Evolutionary conservation across 2,888 invertebrate genomes (phyloP).

Genomic region (Drosophila bunnanda): DNA sequence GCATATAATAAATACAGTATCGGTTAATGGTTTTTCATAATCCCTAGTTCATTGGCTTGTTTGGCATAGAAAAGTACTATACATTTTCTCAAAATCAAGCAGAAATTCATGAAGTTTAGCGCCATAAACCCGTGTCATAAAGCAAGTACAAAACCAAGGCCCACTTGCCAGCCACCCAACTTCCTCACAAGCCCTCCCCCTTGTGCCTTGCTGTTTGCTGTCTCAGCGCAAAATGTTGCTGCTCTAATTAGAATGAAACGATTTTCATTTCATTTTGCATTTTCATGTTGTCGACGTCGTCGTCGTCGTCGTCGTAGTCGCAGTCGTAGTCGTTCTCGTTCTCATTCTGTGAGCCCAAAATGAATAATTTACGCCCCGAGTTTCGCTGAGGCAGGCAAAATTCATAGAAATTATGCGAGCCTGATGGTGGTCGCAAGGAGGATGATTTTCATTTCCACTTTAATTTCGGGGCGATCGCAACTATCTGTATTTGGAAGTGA

Average conservation of each 20-base stretch:
- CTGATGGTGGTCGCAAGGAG: conserved; percentile 27
- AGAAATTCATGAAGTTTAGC: no score
- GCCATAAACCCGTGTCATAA: conserved; percentile 5
- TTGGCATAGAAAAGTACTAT: no score
- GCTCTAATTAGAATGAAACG: conserved; percentile 80
- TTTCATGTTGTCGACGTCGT: conserved; percentile 61
- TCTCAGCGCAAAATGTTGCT: conserved; percentile 77
- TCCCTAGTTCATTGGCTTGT: no score
- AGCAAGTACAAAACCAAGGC: conserved; percentile 10
- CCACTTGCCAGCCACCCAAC: conserved; percentile 22
- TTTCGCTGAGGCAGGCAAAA: conserved; percentile 73
- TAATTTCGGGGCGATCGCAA: conserved; percentile 69
- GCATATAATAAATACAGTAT: no score
- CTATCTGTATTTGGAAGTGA: conserved; percentile 41
- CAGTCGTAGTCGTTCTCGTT: conserved; percentile 14
- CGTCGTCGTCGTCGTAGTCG: conserved; percentile 2
- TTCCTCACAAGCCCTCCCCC: not conserved
- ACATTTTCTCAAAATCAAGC: not conserved
- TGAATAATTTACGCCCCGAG: conserved; percentile 70
- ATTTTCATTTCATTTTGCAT: conserved; percentile 78
- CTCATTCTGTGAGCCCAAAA: conserved; percentile 61
- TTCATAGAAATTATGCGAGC: conserved; percentile 70
- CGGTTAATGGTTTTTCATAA: no score
- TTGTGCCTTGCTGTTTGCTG: conserved; percentile 61
- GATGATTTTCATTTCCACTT: conserved; percentile 58